phyloP scores from a whole-genome alignment of 2,888 invertebrate genomes.

The Meta bourneti region DNA sequence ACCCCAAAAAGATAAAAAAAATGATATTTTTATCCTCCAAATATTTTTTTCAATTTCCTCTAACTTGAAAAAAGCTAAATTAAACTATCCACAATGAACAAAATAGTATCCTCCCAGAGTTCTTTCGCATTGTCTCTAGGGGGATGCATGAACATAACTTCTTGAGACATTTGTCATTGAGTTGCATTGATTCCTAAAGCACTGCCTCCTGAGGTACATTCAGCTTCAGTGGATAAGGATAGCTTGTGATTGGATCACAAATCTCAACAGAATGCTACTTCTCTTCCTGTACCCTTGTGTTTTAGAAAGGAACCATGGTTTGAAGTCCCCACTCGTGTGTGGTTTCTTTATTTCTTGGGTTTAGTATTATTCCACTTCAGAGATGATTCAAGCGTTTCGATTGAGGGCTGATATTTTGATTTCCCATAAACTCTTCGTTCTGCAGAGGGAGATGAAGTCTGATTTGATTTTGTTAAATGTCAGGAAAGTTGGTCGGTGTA shows the following conservation, averaged over 20 bases:
- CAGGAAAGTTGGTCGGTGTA: too few species aligned
- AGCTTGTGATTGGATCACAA: not conserved
- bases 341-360: not conserved
- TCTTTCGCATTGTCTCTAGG: not conserved
- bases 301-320: not conserved
- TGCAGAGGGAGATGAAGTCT: too few species aligned
- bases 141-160: not conserved
- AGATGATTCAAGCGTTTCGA: not conserved
- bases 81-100: not conserved
- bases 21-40: not conserved
- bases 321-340: not conserved
- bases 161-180: not conserved
- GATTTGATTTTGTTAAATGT: too few species aligned
- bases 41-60: not conserved
- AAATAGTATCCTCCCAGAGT: too few species aligned
- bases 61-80: not conserved
- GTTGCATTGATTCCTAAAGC: not conserved
- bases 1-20: too few species aligned
- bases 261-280: not conserved
- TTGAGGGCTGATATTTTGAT: not conserved
- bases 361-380: not conserved
- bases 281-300: not conserved
- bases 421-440: not conserved
- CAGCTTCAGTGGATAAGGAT: not conserved
- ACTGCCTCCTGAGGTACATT: not conserved